Evolutionary conservation across 2,888 invertebrate species (phyloP), one percentile per base, ranked within the genome.

Genomic region (Emmelina monodactyla): DNA sequence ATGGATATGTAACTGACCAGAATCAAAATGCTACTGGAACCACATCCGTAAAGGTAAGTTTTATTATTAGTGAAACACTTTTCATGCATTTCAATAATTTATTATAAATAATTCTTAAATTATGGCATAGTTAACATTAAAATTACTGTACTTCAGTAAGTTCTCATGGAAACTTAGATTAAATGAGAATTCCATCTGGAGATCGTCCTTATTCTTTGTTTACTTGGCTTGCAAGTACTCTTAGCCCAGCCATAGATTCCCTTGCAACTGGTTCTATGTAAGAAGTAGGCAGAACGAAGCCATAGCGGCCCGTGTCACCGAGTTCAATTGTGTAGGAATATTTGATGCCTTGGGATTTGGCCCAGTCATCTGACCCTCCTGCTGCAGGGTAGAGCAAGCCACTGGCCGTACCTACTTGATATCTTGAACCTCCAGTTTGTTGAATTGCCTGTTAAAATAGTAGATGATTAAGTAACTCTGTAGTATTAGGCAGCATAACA

Each of bases 281-380:
- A 14, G 72, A 72, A 1, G 91, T 87, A 0, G 96, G 95, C 34
- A 96, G 64, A n/a, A 94, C 73, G 58, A 96, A 97, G 2, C 95
- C 96, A 57, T 88, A 86, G 37, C 84, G 82, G 1, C 94, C 94
- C 1, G 84, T 88, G 62, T 95, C 96, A 34, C 92, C 84, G 35
- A 96, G 82, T 75, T 97, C 96, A 37, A 96, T 83, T 0, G 95
- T 95, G 69, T 91, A 96, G 1, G 94, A 72, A 60, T 94, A 96
- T 60, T 93, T 94, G 43, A 96, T 88, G 6, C 87, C 85, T 28
- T 83, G 78, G 1, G 91, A 91, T 65, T 95, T 94, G 5, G 94
- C 95, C 92, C 94, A 96, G 63, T 96, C 95, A 51, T 92, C 92
- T 0, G 92, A 89, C 10, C 91, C 91, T 1, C 92, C 92, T 16